Percentiles rank a stretch among this genome's conserved stretches.
Conservation (phyloP, 2,113 vertebrate species). For the Panthera uncia region DNA sequence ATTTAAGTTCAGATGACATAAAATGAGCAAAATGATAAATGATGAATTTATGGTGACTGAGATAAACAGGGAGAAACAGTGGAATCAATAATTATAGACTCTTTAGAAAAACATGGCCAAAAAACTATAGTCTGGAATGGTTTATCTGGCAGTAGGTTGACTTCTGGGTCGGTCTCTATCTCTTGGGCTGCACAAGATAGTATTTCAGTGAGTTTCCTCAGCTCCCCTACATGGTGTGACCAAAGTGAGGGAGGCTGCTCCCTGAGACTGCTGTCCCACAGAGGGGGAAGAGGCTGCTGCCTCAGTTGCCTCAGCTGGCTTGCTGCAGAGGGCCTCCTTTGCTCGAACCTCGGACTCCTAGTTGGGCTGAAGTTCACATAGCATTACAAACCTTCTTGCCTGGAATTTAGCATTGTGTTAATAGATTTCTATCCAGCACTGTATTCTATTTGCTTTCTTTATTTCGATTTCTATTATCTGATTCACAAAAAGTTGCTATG, state of each 20-base stretch:
- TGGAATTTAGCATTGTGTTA: not conserved
- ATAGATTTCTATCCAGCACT: not conserved
- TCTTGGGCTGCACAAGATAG: rapidly evolving
- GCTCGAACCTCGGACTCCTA: not conserved
- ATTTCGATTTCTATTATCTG: not conserved
- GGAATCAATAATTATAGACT: not conserved
- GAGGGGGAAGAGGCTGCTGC: rapidly evolving
- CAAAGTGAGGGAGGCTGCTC: not conserved
- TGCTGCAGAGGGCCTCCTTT: not conserved
- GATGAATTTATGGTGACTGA: not conserved
- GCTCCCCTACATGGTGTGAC: rapidly evolving
- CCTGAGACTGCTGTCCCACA: rapidly evolving
- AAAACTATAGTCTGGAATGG: not conserved
- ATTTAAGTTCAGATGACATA: not conserved
- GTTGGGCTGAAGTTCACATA: not conserved
- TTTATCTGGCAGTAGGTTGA: not conserved
- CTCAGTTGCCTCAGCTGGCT: not conserved
- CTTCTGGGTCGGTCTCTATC: not conserved
- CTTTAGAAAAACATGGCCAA: not conserved
- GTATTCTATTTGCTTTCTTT: not conserved
- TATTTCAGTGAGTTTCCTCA: not conserved
- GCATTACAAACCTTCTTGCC: not conserved
- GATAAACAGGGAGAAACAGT: not conserved
- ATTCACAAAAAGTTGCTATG: not conserved
- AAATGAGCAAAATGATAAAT: not conserved